Evolutionary conservation across 2,888 invertebrate species (phyloP), one percentile per base, ranked within the genome.

Genomic region (Coelinius sp.): DNA sequence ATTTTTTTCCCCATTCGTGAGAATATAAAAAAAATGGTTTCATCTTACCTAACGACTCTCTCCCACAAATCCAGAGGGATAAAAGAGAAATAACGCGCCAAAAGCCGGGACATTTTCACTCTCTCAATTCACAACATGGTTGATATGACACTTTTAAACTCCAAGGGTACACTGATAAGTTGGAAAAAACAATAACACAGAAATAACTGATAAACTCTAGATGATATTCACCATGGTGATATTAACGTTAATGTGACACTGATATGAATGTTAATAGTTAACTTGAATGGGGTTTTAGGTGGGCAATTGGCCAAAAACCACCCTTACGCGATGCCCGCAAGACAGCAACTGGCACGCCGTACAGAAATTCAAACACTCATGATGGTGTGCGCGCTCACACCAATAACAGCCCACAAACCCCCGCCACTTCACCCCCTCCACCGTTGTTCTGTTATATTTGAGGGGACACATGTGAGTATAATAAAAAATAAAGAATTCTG

Each of bases 321-420:
- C 82, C 82, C 83, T 81, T 76, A 78, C 78, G 77, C 77, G 74
- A 77, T 79, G 81, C 82, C 79, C 82, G 79, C 82, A 79, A 77
- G 79, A 73, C 78, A 77, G 77, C 74, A 76, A 83, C 82, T 83
- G 82, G 78, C 70, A 68, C 52, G 35, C 64, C 35, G 31, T 44
- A 27, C 35, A 35, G 38, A 71, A 31, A 68, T 66, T 73, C 71
- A 77, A 77, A 77, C 75, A 69, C 59, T 72, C 59, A n/a, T n/a
- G 38, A n/a, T 41, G 41, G 38, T 44, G 31, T 49, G 64, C 66
- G 52, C 53, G 68, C 65, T 17, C 73, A 46, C 73, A 66, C 72
- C 68, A 69, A 31, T 56, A 62, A 17, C 65, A 70, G 70, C 56
- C 14, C 56, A 17, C 56, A 25, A 25, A 25, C 56, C 56, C 27